Evolutionary conservation across 2,113 vertebrate species (phyloP).

Genomic region (Mohoua ochrocephala): DNA sequence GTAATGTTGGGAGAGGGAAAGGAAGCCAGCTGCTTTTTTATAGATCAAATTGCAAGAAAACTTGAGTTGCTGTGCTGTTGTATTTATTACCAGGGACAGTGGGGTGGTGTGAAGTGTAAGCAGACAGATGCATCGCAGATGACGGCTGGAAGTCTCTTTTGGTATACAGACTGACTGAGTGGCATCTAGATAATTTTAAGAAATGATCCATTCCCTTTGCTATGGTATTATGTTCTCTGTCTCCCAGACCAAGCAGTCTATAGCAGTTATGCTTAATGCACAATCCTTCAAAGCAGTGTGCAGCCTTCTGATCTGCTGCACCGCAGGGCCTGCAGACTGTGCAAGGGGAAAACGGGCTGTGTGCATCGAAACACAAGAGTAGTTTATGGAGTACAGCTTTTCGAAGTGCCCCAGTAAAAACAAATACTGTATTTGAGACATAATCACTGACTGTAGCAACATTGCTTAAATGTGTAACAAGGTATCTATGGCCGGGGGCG

Average conservation of each 20-base stretch:
- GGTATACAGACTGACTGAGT: neutral
- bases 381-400: neutral
- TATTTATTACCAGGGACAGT: neutral
- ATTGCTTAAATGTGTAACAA: neutral
- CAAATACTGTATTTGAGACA: neutral
- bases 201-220: neutral
- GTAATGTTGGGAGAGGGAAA: neutral
- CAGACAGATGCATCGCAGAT: neutral
- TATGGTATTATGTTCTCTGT: neutral
- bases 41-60: neutral
- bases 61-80: neutral
- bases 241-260: neutral
- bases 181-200: neutral
- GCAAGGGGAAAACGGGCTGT: neutral
- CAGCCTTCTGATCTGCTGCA: neutral
- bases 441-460: neutral
- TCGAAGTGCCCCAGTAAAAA: neutral
- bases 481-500: neutral
- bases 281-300: neutral
- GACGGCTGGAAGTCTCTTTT: neutral
- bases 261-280: neutral
- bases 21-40: neutral
- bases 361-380: neutral
- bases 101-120: neutral
- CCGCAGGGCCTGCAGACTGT: rapidly evolving